phyloP scores from a whole-genome alignment of 2,113 vertebrate genomes.

The Castor canadensis region DNA sequence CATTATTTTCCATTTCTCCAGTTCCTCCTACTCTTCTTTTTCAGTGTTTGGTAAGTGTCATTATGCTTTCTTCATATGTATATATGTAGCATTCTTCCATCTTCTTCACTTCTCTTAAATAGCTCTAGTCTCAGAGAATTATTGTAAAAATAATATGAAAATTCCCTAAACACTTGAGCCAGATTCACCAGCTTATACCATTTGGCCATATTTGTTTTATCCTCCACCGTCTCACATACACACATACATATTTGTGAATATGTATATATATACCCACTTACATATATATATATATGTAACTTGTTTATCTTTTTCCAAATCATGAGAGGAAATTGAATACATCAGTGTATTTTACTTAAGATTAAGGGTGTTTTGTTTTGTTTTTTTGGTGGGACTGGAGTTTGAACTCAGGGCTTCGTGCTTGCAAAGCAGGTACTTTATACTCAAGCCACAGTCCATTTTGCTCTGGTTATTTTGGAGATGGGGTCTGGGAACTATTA shows the following conservation, averaged over 20 bases:
- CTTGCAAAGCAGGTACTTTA: no score
- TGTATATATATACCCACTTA: neutral
- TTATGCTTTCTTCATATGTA: no score
- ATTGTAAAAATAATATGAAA: neutral
- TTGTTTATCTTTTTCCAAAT: neutral
- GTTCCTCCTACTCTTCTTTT: no score
- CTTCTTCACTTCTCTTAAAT: no score
- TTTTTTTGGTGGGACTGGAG: no score
- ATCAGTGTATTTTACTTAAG: constrained; percentile 5
- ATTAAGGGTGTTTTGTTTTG: neutral
- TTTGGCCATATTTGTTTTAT: neutral
- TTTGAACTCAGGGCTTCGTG: no score
- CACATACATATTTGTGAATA: neutral
- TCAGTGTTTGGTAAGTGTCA: no score
- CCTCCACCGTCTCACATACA: neutral
- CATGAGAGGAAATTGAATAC: neutral
- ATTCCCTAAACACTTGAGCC: neutral
- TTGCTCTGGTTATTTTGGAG: no score
- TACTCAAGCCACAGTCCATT: no score
- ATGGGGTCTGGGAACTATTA: no score
- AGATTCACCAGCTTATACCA: neutral
- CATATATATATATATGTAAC: neutral
- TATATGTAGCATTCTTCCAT: no score
- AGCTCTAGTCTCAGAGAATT: neutral
- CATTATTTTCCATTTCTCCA: no score